Base-by-base conservation (phyloP, 1,140 invertebrate genomes). In the Schlechtendalia chinensis region DNA sequence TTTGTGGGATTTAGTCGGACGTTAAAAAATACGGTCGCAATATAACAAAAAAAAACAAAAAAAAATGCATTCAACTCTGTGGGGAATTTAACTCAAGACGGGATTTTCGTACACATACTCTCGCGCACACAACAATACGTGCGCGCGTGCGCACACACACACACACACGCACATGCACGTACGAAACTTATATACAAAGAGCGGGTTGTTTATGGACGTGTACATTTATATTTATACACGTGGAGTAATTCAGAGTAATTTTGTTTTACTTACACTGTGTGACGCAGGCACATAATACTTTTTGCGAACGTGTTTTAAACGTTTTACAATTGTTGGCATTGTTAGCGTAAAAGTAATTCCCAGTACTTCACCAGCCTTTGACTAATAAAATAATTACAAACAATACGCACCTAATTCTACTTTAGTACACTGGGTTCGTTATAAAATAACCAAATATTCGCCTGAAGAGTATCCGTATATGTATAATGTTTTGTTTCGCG, bases 221-320 rank as follows among this genome's bases (percentile, higher is more conserved):
- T n/a, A n/a, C n/a, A n/a, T n/a, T n/a, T n/a, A n/a, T n/a, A n/a
- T n/a, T n/a, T n/a, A n/a, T n/a, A n/a, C n/a, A n/a, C 32, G 12
- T 47, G 17, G 65, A 22, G 39, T 69, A 47, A 24, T 69, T 47
- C 14, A 47, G 22, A 69, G 65, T 47, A 24, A 69, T 69, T 45
- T 69, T 69, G 39, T 69, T 69, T 22, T 69, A 69, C 65, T 69
- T 47, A 24, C 12, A 69, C 16, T 69, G 39, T 69, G 65, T 61
- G 16, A 1, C 24, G 39, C n/a, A 22, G 47, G n/a, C n/a, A n/a
- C n/a, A 4, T 69, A 22, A 47, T 47, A 24, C 12, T 45, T 47
- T 69, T 24, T 67, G 3, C 2, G 22, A 67, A 45, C 5, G n/a
- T 22, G 14, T 67, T 67, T 69, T 45, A 24, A 65, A 39, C 24